phyloP scores from a whole-genome alignment of 1,140 invertebrate genomes.

The Hermatobates lingyangjiaoensis region DNA sequence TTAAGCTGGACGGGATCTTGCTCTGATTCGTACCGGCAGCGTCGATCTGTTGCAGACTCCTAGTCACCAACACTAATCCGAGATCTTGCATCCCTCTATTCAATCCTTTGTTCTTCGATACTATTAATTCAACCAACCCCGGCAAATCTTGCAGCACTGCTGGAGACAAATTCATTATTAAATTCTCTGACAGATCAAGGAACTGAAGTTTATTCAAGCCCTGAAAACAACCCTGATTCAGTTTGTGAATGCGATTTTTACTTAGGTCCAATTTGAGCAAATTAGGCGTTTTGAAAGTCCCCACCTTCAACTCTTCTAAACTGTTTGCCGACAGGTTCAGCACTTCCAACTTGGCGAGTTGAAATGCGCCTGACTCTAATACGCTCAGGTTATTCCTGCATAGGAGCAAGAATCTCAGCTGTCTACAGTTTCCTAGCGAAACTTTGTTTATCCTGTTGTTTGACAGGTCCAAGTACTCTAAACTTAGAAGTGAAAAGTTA shows the following conservation, averaged over 20 bases:
- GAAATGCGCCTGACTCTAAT: neutral
- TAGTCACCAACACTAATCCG: conserved; percentile 21
- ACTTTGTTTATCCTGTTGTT: conserved; percentile 6
- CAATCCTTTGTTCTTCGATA: conserved; percentile 19
- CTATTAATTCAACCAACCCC: conserved; percentile 46
- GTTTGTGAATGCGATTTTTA: conserved; percentile 35
- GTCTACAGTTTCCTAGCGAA: conserved; percentile 1
- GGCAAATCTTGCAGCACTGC: conserved; percentile 27
- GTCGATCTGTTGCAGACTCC: conserved; percentile 54
- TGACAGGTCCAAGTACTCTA: conserved; percentile 6
- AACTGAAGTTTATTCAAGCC: conserved; percentile 40
- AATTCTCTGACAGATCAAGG: conserved; percentile 26
- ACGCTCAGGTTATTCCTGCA: conserved; percentile 5
- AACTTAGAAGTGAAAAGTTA: conserved; percentile 2
- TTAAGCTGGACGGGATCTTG: conserved; percentile 62
- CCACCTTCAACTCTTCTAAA: conserved; percentile 26
- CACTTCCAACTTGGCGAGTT: conserved; percentile 12
- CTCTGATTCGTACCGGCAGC: conserved; percentile 59
- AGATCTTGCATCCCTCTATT: conserved; percentile 11
- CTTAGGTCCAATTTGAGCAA: conserved; percentile 38
- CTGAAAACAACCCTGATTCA: conserved; percentile 34
- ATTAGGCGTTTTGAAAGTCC: conserved; percentile 27
- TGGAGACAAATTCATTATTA: conserved; percentile 26
- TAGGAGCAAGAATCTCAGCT: conserved; percentile 5
- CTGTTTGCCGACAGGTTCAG: conserved; percentile 29